These are phyloP conservation scores for Drosophila tanythrix DNA, from an alignment of 2,888 invertebrate species.

Conservation along the genomic window DNA sequence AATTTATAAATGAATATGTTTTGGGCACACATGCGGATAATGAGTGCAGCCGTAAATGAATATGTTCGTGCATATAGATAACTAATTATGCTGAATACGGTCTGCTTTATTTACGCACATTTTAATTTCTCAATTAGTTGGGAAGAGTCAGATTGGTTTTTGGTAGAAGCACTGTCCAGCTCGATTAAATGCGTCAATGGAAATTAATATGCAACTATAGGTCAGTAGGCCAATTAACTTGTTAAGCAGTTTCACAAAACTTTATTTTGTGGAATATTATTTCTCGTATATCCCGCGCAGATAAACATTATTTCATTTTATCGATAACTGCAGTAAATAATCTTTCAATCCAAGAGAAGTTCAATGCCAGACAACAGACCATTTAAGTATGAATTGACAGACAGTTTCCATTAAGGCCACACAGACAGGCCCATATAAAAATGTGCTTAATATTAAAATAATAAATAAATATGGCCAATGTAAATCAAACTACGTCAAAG, in stretches of 20 bases:
- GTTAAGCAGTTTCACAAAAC: too few species aligned
- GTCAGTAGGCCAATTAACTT: not conserved
- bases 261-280: not conserved
- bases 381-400: conserved; percentile 22
- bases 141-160: not conserved
- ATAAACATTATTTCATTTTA: not conserved
- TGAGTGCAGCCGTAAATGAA: conserved; percentile 10
- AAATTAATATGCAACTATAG: not conserved
- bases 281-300: not conserved
- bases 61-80: conserved; percentile 13
- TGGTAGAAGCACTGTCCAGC: not conserved
- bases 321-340: not conserved
- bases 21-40: conserved; percentile 1
- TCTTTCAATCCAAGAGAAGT: conserved; percentile 52
- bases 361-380: conserved; percentile 46
- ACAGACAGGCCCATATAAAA: conserved; percentile 37
- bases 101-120: not conserved
- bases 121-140: not conserved
- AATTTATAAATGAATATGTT: conserved; percentile 6
- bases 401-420: not conserved
- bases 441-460: conserved; percentile 50
- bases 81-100: not conserved
- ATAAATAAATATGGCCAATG: conserved; percentile 61
- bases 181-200: not conserved
- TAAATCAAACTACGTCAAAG: conserved; percentile 49